Base-by-base conservation (phyloP, 1,140 invertebrate species). In the Nixonia krombeini region DNA sequence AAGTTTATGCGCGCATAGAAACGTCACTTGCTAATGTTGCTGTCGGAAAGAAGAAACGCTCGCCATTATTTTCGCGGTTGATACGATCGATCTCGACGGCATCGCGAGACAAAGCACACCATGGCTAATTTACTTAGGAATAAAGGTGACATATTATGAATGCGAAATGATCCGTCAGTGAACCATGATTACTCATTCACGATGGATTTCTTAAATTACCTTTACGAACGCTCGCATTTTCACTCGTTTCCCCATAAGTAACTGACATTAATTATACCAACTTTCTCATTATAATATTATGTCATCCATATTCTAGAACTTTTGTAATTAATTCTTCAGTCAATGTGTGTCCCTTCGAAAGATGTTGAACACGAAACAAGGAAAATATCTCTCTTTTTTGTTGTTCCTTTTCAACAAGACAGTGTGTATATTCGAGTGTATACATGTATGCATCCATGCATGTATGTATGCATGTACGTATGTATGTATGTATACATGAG, bases 1-100 rank as follows among this genome's bases (percentile, higher is more conserved):
- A 59, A 74, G 74, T 76, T 78, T 74, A 76, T 74, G 73, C 63
- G 51, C 51, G 42, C 17, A 15, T 8, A 28, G 31, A 33, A 12
- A 16, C 28, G 57, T 31, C 45, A 29, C 44, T 41, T 33, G 62
- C 62, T 73, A 69, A 73, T 73, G 62, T 59, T 47, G 46, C 26
- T 17, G 35, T 40, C 23, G 33, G 52, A 42, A 59, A 56, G 53
- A 57, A 61, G 25, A 41, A 59, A 15, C 41, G 38, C 28, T 37
- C 55, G 26, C 49, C 41, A 59, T 66, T 61, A 59, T 59, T 61
- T 56, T 50, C 44, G 17, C 8, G 37, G 37, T 16, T 31, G 51
- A 51, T 53, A 51, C 44, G 49, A 66, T 67, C 45, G 63, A 67
- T 56, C 28, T 25, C 10, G 23, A 51, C 46, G 16, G 37, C 51